Evolutionary conservation across 2,888 invertebrate genomes (phyloP).

Genomic region (Drosophila borborema): DNA sequence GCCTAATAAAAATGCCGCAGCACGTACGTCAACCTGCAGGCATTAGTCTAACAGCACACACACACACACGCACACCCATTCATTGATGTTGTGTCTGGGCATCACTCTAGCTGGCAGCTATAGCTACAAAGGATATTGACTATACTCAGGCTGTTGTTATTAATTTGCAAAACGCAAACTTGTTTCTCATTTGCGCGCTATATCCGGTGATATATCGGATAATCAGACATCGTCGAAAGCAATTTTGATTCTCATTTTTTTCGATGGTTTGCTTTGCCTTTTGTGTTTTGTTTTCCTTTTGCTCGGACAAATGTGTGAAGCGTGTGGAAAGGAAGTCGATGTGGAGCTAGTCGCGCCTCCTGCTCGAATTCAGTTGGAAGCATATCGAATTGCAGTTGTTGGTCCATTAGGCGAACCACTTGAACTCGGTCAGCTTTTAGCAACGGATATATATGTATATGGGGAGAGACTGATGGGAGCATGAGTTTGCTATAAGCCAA

Average conservation of each 20-base stretch:
- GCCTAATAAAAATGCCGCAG: constrained; percentile 81
- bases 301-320: constrained; percentile 47
- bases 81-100: constrained; percentile 26
- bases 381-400: constrained; percentile 75
- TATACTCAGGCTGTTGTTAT: constrained; percentile 63
- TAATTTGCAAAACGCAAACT: constrained; percentile 73
- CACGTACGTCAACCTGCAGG: constrained; percentile 78
- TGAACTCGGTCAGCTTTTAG: constrained; percentile 68
- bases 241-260: constrained; percentile 68
- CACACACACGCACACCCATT: neutral
- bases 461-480: neutral
- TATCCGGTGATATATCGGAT: constrained; percentile 64
- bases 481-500: constrained; percentile 40
- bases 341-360: neutral
- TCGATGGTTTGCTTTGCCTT: constrained; percentile 13
- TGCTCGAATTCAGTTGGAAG: constrained; percentile 29
- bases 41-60: constrained; percentile 63
- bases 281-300: constrained; percentile 31
- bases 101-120: constrained; percentile 7
- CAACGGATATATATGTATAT: constrained; percentile 48
- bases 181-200: constrained; percentile 57
- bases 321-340: constrained; percentile 9
- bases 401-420: constrained; percentile 74
- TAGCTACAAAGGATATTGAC: constrained; percentile 16
- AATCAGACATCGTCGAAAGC: constrained; percentile 56